Base-by-base conservation (phyloP, 2,797 vertebrate species). In the Sebastes umbrosus region DNA sequence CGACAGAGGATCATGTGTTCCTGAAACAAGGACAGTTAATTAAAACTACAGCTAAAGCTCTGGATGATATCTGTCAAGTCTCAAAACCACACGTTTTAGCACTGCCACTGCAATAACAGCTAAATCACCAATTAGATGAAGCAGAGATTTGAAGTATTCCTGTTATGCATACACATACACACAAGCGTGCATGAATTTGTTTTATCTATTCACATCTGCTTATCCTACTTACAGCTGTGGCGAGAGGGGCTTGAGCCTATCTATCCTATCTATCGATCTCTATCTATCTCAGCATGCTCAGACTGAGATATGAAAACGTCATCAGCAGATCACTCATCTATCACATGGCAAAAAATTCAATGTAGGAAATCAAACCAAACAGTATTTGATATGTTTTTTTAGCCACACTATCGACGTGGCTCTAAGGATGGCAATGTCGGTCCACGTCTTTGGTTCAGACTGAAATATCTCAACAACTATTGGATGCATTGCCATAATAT, bases 1-100 rank as follows among this genome's bases (percentile, higher is more conserved):
- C 99, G 96, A 93, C 98, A 99, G 36, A 99, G 96, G 65, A 98
- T 94, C 99, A 99, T 99, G 93, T 99, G 98, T 86, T 99, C 99
- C 98, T 99, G 85, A 69, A 90, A 85, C 25, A 73, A 75, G 7
- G 52, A 75, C 6, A 39, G 11, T 46, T 29, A 22, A 64, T 39
- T 8, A 31, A 64, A 16, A 24, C 20, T 2, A n/a, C 36, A 6
- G 4, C 12, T 14, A 22, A 8, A 52, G 12, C 4, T 24, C 20
- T 34, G 12, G 13, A 20, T 18, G 20, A 31, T 2, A 67, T 62
- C 20, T 25, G 16, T 43, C 3, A 24, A 4, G 11, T 31, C 39
- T 34, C 3, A 43, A 32, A 68, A 75, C 7, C 20, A 60, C 3
- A 3, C 13, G 5, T 11, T 25, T 20, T 36, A 8, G 34, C 10